Base-by-base conservation (phyloP, 2,888 invertebrate species). In the Clistopyga incitator region DNA sequence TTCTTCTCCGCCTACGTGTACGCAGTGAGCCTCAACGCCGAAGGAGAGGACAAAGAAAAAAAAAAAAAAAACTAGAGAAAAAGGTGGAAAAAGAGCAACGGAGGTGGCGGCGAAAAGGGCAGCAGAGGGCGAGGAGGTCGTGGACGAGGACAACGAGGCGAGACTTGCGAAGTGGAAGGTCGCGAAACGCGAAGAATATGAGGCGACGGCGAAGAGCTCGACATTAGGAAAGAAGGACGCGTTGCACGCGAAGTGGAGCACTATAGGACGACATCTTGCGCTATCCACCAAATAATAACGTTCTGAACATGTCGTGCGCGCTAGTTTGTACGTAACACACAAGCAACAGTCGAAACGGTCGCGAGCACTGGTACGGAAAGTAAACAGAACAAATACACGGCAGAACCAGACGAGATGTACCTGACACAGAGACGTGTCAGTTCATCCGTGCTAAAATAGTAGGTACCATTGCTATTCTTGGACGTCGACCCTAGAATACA, bases 1-100 rank as follows among this genome's bases (percentile, higher is more conserved):
- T 25, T 81, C 70, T 52, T 84, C 54, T 23, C 72, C 75, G 38
- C 76, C 79, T 52, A 72, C 76, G 76, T 71, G 65, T 59, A 74
- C 74, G 61, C 34, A 65, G 45, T 54, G 65, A 54, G 75, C 54
- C 42, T 64, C 50, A 64, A 64, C 42, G 75, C 61, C 71, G 72
- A 68, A 59, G 61, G n/a, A 71, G 70, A 71, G 15, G 47, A 64
- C 50, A 70, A 71, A 20, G 54, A 50, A 70, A 74, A 50, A 50
- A 20, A 47, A n/a, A n/a, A n/a, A n/a, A n/a, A n/a, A n/a, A n/a
- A n/a, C n/a, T n/a, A n/a, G 20, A 18, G 59, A 18, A 72, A 25
- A 45, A 29, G 3, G 13, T 6, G 3, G 6, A 18, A n/a, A 34
- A 61, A 65, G 29, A 45, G 23, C 64, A 61, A 18, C 61, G 61